Evolutionary conservation across 2,113 vertebrate species (phyloP).

Genomic region (Megaleporinus macrocephalus): DNA sequence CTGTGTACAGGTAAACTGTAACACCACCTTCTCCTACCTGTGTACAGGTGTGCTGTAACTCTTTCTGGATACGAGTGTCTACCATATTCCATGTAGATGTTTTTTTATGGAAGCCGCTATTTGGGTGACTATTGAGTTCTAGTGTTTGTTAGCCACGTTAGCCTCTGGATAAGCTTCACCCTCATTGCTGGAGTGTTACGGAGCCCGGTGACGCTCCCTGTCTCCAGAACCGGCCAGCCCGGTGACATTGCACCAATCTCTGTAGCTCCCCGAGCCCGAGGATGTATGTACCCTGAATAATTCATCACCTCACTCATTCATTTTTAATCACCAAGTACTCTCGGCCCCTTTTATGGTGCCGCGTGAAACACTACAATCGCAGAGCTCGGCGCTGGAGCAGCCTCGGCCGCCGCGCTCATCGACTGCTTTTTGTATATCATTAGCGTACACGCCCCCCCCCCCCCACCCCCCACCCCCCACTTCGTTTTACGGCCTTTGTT

Average conservation of each 20-base stretch:
- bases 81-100: too few species aligned
- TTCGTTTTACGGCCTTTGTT: neutral
- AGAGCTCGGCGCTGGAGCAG: conserved; percentile 46
- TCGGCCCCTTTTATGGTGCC: conserved; percentile 70
- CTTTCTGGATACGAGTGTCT: too few species aligned
- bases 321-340: conserved; percentile 77
- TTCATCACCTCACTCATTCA: conserved; percentile 76
- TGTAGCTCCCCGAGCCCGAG: conserved; percentile 64
- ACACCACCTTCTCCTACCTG: too few species aligned
- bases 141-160: too few species aligned
- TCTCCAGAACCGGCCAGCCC: neutral
- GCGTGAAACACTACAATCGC: conserved; percentile 70
- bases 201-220: neutral
- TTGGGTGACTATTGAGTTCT: too few species aligned
- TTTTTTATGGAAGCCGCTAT: too few species aligned
- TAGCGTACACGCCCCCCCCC: neutral
- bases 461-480: neutral
- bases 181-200: neutral
- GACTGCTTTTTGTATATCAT: conserved; percentile 30
- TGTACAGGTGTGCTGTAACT: too few species aligned
- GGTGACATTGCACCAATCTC: conserved; percentile 57
- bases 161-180: too few species aligned
- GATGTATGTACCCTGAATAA: conserved; percentile 79
- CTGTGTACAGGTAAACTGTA: too few species aligned
- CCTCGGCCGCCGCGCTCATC: conserved; percentile 9